Conservation (phyloP, 2,113 vertebrate genomes). For the Gadus chalcogrammus region DNA sequence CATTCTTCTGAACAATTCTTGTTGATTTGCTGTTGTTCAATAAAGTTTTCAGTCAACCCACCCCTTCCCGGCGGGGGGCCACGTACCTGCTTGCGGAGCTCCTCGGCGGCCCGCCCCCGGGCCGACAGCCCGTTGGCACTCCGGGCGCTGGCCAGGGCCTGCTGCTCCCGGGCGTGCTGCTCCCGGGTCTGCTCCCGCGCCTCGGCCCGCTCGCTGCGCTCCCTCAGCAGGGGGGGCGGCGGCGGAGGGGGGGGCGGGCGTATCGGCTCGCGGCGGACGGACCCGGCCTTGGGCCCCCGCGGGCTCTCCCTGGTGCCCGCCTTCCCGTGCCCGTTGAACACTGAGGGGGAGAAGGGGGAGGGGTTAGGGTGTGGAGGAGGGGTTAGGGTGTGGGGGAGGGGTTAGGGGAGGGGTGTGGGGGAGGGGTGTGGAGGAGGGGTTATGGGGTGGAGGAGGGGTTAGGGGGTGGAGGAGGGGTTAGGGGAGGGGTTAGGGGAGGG, state of each 20-base stretch:
- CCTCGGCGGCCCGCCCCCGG: conserved; percentile 84
- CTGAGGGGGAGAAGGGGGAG: conserved; percentile 49
- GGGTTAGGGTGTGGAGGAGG: neutral
- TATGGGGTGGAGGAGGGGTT: neutral
- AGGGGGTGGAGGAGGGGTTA: conserved; percentile 5
- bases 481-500: too few species aligned
- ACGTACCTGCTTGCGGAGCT: conserved; percentile 89
- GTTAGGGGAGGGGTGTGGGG: too few species aligned
- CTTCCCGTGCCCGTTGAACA: conserved; percentile 90
- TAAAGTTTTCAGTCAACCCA: too few species aligned
- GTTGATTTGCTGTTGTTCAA: too few species aligned
- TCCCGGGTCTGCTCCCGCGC: conserved; percentile 75
- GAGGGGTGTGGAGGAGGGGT: too few species aligned
- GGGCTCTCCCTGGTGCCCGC: conserved; percentile 69
- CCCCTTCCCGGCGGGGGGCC: too few species aligned
- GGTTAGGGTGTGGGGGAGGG: neutral
- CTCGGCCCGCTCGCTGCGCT: conserved; percentile 84
- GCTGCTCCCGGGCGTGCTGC: conserved; percentile 68
- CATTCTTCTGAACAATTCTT: too few species aligned
- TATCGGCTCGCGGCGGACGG: conserved; percentile 43
- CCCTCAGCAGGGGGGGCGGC: conserved; percentile 79
- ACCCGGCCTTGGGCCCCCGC: conserved; percentile 57
- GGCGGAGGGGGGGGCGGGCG: conserved; percentile 62
- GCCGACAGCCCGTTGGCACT: conserved; percentile 77
- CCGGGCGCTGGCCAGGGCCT: conserved; percentile 75